These are phyloP conservation scores for Maniola jurtina DNA, from an alignment of 1,140 invertebrate genomes.

Conservation along the genomic window DNA sequence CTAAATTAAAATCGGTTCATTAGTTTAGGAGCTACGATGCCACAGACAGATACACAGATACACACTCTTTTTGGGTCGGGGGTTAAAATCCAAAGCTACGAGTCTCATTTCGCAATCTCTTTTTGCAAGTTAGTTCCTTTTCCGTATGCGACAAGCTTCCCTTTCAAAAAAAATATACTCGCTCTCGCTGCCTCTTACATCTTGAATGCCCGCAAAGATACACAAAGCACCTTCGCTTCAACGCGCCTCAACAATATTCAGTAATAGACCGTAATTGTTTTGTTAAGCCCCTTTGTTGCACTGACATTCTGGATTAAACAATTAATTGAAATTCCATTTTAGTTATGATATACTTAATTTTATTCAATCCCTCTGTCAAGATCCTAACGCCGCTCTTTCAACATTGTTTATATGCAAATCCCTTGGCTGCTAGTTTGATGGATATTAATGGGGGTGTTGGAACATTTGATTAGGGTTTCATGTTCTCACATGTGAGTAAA, in stretches of 20 bases:
- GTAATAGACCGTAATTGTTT: conserved; percentile 59
- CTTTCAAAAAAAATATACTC: neutral
- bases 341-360: conserved; percentile 37
- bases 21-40: too few species aligned
- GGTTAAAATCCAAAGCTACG: too few species aligned
- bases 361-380: conserved; percentile 24
- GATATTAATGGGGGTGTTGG: conserved; percentile 3
- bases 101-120: too few species aligned
- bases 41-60: too few species aligned
- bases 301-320: conserved; percentile 50
- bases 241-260: conserved; percentile 49
- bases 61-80: too few species aligned
- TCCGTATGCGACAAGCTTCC: too few species aligned
- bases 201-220: conserved; percentile 25
- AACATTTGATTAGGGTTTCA: neutral
- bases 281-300: conserved; percentile 54
- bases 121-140: too few species aligned
- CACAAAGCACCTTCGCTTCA: conserved; percentile 44
- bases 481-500: neutral
- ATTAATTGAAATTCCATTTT: conserved; percentile 50
- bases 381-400: conserved; percentile 15
- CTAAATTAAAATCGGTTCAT: too few species aligned
- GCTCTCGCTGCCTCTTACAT: conserved; percentile 28
- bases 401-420: conserved; percentile 27
- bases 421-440: conserved; percentile 1